These are phyloP conservation scores for Embiotoca jacksoni DNA, from an alignment of 2,113 vertebrate genomes.

Conservation along the genomic window DNA sequence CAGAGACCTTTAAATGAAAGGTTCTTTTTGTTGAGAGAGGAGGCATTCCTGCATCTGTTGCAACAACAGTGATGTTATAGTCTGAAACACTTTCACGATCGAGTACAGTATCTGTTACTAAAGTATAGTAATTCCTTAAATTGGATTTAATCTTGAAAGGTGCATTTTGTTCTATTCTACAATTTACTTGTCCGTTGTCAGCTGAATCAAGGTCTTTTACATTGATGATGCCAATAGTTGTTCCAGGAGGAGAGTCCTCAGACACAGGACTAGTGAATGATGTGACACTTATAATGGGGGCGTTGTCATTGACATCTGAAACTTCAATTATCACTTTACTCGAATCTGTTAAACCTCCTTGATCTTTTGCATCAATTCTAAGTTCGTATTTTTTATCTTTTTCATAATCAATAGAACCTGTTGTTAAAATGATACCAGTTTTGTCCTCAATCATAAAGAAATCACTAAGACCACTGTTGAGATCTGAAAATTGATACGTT, in stretches of 20 bases:
- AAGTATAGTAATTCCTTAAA: slow-evolving; percentile 67
- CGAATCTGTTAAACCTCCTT: slow-evolving; percentile 62
- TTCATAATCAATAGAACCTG: slow-evolving; percentile 41
- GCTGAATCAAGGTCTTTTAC: slow-evolving; percentile 67
- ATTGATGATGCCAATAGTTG: slow-evolving; percentile 65
- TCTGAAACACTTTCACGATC: slow-evolving; percentile 62
- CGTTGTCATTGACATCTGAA: slow-evolving; percentile 68
- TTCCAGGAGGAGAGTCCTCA: slow-evolving; percentile 60
- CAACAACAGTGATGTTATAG: slow-evolving; percentile 67
- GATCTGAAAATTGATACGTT: slow-evolving; percentile 53
- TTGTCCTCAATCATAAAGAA: not conserved
- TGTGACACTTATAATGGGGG: slow-evolving; percentile 48
- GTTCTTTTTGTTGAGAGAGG: slow-evolving; percentile 46
- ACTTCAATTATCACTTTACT: slow-evolving; percentile 72
- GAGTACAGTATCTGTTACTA: slow-evolving; percentile 53
- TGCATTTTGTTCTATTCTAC: slow-evolving; percentile 40
- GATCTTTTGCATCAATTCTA: slow-evolving; percentile 63
- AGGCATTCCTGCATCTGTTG: slow-evolving; percentile 57
- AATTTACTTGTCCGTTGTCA: slow-evolving; percentile 63
- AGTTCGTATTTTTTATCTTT: slow-evolving; percentile 46
- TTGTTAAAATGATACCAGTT: not conserved
- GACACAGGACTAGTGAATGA: slow-evolving; percentile 61
- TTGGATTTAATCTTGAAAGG: slow-evolving; percentile 65
- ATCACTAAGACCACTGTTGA: not conserved
- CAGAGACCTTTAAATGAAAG: slow-evolving; percentile 65